A percentile compares a stretch with the other conserved stretches of the same genome.
These are phyloP conservation scores for Discoglossus pictus DNA, from an alignment of 2,797 vertebrate species.

Conservation along the genomic window DNA sequence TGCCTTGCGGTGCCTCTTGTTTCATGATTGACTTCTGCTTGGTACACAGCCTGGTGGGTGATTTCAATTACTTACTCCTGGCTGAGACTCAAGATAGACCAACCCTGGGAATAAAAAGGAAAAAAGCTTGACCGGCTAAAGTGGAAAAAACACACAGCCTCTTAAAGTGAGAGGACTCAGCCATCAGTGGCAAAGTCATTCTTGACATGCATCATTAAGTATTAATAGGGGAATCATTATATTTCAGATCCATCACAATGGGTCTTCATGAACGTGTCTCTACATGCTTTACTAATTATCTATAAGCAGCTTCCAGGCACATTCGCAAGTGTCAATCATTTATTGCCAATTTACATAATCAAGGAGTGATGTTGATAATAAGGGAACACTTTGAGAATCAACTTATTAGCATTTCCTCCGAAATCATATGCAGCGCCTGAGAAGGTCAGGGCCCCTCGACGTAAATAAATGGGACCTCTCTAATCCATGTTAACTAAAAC, in stretches of 20 bases:
- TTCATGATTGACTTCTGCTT: constrained; percentile 55
- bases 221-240: constrained; percentile 65
- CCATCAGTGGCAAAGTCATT: constrained; percentile 22
- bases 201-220: constrained; percentile 61
- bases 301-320: constrained; percentile 65
- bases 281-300: constrained; percentile 67
- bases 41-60: constrained; percentile 56
- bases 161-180: constrained; percentile 53
- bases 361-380: constrained; percentile 52
- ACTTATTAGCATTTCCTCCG: constrained; percentile 56
- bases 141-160: constrained; percentile 5
- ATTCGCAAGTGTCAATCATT: constrained; percentile 66
- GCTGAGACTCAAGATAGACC: constrained; percentile 54
- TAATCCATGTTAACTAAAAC: constrained; percentile 50
- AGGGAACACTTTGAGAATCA: constrained; percentile 53
- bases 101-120: constrained; percentile 33
- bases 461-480: constrained; percentile 60
- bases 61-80: constrained; percentile 63
- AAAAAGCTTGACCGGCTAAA: constrained; percentile 57
- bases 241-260: constrained; percentile 63
- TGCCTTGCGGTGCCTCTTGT: constrained; percentile 66
- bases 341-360: constrained; percentile 62
- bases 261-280: constrained; percentile 62
- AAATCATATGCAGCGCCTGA: constrained; percentile 54
- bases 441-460: constrained; percentile 51